A percentile compares a stretch with the other conserved stretches of the same genome.
These are phyloP conservation scores for Danionella cerebrum DNA, from an alignment of 2,113 vertebrate genomes.

Conservation along the genomic window DNA sequence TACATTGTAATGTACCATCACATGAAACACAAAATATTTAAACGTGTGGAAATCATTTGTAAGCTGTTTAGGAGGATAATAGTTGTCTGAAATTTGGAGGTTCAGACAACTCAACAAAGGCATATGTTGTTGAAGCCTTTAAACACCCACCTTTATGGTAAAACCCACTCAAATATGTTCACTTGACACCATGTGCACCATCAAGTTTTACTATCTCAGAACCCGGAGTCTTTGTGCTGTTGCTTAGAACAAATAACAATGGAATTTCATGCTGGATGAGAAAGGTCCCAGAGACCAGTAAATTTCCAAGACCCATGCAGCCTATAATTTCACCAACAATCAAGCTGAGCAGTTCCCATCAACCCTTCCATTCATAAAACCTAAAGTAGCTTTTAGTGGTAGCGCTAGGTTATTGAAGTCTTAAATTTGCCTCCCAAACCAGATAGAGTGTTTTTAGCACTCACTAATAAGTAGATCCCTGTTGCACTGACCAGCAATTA, in stretches of 20 bases:
- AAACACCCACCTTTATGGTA: not conserved
- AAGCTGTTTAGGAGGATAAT: too few species aligned
- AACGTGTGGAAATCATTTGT: too few species aligned
- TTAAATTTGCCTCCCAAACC: constrained; percentile 67
- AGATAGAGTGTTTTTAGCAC: constrained; percentile 69
- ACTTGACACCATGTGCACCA: not conserved
- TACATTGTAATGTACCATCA: too few species aligned
- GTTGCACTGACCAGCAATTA: constrained; percentile 68
- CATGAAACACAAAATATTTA: too few species aligned
- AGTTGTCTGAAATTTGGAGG: not conserved
- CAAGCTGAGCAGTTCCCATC: constrained; percentile 54
- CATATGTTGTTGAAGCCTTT: not conserved
- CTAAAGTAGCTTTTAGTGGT: constrained; percentile 71
- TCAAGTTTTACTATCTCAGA: not conserved
- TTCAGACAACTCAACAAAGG: not conserved
- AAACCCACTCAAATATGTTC: not conserved
- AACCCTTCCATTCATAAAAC: constrained; percentile 70
- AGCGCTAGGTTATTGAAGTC: constrained; percentile 68
- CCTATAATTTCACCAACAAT: constrained; percentile 69
- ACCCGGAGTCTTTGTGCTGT: not conserved
- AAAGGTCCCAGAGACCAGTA: constrained; percentile 49
- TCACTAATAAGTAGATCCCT: constrained; percentile 56
- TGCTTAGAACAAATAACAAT: constrained; percentile 1
- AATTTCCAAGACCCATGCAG: constrained; percentile 57
- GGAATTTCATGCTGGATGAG: constrained; percentile 19